A percentile compares a stretch with the other conserved stretches of the same genome.
phyloP scores from a whole-genome alignment of 64 coral and sea anemone species.

The Astreopora myriophthalma region DNA sequence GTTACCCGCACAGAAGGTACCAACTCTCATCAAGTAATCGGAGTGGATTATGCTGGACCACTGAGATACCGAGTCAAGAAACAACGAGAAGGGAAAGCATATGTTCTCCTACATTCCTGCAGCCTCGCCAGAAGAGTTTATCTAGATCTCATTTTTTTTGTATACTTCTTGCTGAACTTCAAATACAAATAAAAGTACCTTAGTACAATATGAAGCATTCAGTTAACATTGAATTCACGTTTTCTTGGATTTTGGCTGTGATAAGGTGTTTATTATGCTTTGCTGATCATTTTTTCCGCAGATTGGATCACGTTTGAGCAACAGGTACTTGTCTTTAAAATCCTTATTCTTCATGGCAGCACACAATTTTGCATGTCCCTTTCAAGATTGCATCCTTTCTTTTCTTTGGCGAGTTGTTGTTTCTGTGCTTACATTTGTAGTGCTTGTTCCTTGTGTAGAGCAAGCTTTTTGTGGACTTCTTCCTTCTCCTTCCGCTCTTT shows the following conservation, averaged over 20 bases:
- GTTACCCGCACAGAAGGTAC: conserved; percentile 2
- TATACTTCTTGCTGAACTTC: neutral
- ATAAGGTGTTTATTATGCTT: conserved; percentile 44
- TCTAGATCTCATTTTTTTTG: neutral
- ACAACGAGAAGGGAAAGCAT: neutral
- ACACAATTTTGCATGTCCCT: conserved; percentile 42
- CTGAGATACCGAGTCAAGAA: neutral
- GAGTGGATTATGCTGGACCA: neutral
- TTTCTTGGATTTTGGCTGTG: conserved; percentile 47
- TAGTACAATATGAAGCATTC: too few relatives aligned
- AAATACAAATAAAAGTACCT: neutral
- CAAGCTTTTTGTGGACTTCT: conserved; percentile 4
- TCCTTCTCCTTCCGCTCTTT: conserved; percentile 54
- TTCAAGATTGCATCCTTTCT: conserved; percentile 63
- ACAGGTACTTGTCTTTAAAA: conserved; percentile 68
- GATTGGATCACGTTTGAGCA: conserved; percentile 56
- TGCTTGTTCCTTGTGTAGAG: conserved; percentile 7
- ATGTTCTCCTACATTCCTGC: neutral
- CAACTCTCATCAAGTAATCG: conserved; percentile 8
- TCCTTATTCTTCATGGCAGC: conserved; percentile 66
- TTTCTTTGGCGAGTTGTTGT: neutral
- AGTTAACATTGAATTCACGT: neutral
- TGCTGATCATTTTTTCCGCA: conserved; percentile 49
- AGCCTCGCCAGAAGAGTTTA: neutral
- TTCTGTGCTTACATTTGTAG: neutral